phyloP scores from a whole-genome alignment of 2,113 vertebrate genomes.

The Sebastes fasciatus region DNA sequence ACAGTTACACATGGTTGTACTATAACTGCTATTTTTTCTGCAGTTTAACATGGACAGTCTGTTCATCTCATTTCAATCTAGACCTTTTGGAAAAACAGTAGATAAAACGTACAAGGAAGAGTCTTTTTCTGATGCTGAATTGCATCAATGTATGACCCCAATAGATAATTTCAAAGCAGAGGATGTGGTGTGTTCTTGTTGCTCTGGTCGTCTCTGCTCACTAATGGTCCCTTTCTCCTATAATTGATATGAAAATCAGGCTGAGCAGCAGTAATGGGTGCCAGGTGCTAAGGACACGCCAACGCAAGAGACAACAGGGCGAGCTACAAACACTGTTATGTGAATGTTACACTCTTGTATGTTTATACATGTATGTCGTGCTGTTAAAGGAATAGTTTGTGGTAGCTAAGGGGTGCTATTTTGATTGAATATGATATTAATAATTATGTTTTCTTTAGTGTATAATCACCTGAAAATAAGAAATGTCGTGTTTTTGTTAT shows the following conservation, averaged over 20 bases:
- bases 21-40: neutral
- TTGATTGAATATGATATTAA: too few species aligned
- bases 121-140: slow-evolving; percentile 7
- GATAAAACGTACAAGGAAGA: neutral
- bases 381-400: too few species aligned
- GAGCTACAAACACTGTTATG: neutral
- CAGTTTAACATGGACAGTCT: neutral
- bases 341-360: neutral
- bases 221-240: slow-evolving; percentile 24
- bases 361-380: neutral
- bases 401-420: too few species aligned
- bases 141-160: neutral
- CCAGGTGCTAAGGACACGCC: slow-evolving; percentile 42
- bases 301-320: slow-evolving; percentile 6
- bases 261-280: slow-evolving; percentile 25
- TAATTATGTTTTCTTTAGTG: too few species aligned
- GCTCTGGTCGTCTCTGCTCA: slow-evolving; percentile 8
- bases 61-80: neutral
- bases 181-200: slow-evolving; percentile 9
- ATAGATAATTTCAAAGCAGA: slow-evolving; percentile 16
- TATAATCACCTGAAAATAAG: too few species aligned
- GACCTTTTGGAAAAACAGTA: neutral
- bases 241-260: slow-evolving; percentile 63
- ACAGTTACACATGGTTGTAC: too few species aligned
- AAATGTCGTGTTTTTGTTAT: too few species aligned